Percentiles rank a stretch among this genome's conserved stretches.
These are phyloP conservation scores for Drosophila neocordata DNA, from an alignment of 1,140 invertebrate genomes.

Conservation along the genomic window DNA sequence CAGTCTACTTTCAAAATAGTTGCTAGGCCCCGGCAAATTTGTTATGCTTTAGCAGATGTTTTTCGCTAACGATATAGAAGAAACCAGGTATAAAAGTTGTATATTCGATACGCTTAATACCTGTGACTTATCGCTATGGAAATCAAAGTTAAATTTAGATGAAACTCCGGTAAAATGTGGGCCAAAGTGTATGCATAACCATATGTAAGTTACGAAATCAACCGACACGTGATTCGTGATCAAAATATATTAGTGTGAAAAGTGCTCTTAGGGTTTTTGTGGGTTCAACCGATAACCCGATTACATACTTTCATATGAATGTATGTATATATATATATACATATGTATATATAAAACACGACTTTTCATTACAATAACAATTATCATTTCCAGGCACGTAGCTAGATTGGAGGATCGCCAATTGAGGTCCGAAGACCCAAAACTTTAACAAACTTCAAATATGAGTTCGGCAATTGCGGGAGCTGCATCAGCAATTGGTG, in stretches of 20 bases:
- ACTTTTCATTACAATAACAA: conserved; percentile 48
- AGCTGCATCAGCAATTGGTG: conserved; percentile 84
- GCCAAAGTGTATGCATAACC: conserved; percentile 48
- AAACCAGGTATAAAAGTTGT: no score
- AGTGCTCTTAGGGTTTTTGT: conserved; percentile 24
- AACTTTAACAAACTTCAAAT: background rate
- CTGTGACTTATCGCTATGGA: no score
- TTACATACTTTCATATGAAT: no score
- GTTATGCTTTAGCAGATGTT: no score
- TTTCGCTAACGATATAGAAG: no score
- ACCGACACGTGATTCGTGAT: conserved; percentile 46
- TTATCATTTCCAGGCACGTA: conserved; percentile 60
- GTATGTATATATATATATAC: conserved; percentile 6
- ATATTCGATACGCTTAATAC: no score
- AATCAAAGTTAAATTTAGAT: background rate
- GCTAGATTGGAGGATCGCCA: conserved; percentile 8
- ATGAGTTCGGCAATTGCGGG: conserved; percentile 84
- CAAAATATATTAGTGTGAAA: conserved; percentile 58
- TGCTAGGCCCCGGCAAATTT: no score
- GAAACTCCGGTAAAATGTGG: background rate
- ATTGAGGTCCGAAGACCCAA: conserved; percentile 17
- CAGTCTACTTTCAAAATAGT: no score
- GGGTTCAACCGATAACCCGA: background rate
- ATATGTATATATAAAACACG: conserved; percentile 17
- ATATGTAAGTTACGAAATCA: conserved; percentile 62